These are phyloP conservation scores for Leptoteleia sp. DNA, from an alignment of 1,140 invertebrate genomes.

Conservation along the genomic window DNA sequence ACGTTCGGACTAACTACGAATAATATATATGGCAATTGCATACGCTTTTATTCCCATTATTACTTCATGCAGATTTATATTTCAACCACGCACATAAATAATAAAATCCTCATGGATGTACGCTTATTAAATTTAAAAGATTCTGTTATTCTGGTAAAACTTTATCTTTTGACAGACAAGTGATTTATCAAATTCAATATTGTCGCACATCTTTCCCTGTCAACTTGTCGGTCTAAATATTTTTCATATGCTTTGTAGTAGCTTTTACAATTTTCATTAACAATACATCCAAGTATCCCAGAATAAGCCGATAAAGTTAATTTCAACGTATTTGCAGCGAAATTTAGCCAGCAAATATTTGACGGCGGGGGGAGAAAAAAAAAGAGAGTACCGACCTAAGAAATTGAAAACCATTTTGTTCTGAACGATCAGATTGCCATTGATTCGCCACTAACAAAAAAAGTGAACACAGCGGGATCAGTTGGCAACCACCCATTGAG, in stretches of 20 bases:
- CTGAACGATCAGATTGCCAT: conserved; percentile 8
- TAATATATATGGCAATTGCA: too few species aligned
- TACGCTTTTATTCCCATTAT: too few species aligned
- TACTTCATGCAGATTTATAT: background rate
- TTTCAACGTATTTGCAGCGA: too few species aligned
- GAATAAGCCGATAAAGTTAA: background rate
- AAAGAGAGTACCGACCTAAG: conserved; percentile 7
- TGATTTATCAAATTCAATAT: conserved; percentile 29
- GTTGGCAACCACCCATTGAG: conserved; percentile 80
- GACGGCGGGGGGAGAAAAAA: background rate
- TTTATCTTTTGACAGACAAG: conserved; percentile 21
- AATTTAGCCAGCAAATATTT: background rate
- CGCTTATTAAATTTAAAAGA: conserved; percentile 35
- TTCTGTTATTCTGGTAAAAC: conserved; percentile 16
- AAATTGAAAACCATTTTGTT: conserved; percentile 41
- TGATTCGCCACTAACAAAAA: conserved; percentile 45
- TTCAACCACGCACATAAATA: conserved; percentile 15
- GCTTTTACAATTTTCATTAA: conserved; percentile 27
- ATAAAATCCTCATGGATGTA: conserved; percentile 19
- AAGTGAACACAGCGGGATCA: conserved; percentile 77
- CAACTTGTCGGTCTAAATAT: conserved; percentile 9
- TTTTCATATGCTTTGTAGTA: background rate
- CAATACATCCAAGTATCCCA: conserved; percentile 1
- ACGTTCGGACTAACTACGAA: too few species aligned
- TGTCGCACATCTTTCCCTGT: conserved; percentile 6